Percentiles rank a stretch among this genome's conserved stretches.
phyloP scores from a whole-genome alignment of 2,888 invertebrate genomes.

The Ceriagrion tenellum region DNA sequence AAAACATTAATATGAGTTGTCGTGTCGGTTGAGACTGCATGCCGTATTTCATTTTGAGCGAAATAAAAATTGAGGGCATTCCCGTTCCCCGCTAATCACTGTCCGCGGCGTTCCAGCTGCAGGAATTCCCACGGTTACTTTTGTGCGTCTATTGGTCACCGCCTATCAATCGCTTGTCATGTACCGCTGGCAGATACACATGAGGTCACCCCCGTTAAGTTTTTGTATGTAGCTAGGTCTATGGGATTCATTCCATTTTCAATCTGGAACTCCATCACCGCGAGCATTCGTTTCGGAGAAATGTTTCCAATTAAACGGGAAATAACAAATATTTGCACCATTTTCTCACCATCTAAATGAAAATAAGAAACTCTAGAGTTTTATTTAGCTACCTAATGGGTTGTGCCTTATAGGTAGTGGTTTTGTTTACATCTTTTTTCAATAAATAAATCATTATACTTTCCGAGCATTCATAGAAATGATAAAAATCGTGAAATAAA shows the following conservation, averaged over 20 bases:
- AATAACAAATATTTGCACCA: background rate
- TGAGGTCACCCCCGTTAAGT: background rate
- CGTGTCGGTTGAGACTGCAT: background rate
- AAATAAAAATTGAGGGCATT: background rate
- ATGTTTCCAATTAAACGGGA: background rate
- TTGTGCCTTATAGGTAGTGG: no score
- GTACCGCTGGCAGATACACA: background rate
- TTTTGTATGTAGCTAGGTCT: background rate
- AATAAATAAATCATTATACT: background rate
- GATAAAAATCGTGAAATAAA: background rate
- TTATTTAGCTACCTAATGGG: background rate
- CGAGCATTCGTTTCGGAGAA: background rate
- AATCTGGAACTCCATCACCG: background rate
- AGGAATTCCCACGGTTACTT: background rate
- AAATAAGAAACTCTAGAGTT: background rate
- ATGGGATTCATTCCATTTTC: background rate
- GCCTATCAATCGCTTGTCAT: background rate
- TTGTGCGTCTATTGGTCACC: background rate
- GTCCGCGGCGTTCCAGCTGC: background rate
- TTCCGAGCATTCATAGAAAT: background rate
- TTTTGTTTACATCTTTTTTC: background rate
- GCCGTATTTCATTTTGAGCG: background rate
- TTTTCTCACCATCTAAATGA: background rate
- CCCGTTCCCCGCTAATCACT: background rate
- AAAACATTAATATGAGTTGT: background rate